Percentiles rank a stretch among this genome's conserved stretches.
Evolutionary conservation across 2,113 vertebrate genomes (phyloP).

Genomic region (Melanerpes aurifrons): DNA sequence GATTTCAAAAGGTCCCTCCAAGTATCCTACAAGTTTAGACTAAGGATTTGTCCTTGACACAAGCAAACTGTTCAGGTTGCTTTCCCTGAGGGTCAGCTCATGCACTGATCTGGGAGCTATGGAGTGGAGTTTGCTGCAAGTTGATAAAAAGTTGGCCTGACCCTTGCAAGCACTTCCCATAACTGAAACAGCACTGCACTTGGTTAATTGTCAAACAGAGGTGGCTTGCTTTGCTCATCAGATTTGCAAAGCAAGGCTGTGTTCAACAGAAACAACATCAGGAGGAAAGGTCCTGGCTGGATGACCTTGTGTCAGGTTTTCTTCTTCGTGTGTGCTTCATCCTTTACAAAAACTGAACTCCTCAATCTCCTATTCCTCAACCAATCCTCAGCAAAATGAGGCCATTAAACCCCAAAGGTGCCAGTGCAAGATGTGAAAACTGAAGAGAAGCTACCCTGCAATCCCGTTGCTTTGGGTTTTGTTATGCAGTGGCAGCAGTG

Average conservation of each 20-base stretch:
- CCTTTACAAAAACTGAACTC: not conserved
- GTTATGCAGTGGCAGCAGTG: not conserved
- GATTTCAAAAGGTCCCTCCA: not conserved
- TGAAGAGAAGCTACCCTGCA: fast-evolving
- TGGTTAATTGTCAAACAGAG: not conserved
- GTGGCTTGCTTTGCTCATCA: not conserved
- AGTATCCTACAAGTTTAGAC: not conserved
- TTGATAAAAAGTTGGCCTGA: not conserved
- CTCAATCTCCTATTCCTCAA: not conserved
- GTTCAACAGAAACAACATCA: not conserved
- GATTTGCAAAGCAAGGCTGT: slow-evolving; percentile 3
- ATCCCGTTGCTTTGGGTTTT: not conserved
- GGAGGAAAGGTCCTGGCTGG: not conserved
- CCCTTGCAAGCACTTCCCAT: not conserved
- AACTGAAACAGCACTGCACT: not conserved
- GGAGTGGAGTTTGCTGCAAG: not conserved
- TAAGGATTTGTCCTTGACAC: not conserved
- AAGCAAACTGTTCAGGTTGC: not conserved
- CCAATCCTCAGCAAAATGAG: not conserved
- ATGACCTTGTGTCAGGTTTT: not conserved
- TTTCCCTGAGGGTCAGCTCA: not conserved
- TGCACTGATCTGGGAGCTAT: no score
- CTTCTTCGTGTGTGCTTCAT: not conserved
- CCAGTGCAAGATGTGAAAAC: not conserved
- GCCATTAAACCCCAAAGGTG: not conserved